Percentiles rank a stretch among this genome's conserved stretches.
Conservation (phyloP, 1,140 invertebrate genomes). For the Aphidius gifuensis region DNA sequence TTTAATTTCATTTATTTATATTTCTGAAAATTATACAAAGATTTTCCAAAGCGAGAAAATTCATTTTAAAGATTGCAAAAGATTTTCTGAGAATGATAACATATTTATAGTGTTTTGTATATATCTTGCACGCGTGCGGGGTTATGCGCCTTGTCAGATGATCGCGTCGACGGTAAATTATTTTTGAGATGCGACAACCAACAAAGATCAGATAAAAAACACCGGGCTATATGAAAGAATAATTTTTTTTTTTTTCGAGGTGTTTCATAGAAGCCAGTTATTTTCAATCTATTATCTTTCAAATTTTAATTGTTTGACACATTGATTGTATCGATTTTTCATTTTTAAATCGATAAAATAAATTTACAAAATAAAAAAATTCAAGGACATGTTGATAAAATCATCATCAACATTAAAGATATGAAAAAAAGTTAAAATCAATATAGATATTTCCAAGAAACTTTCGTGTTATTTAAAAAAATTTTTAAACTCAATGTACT, state of each 20-base stretch:
- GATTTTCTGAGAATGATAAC: constrained; percentile 26
- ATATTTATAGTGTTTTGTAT: not conserved
- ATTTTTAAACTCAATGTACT: too few species aligned
- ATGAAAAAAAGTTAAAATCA: too few species aligned
- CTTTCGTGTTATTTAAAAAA: too few species aligned
- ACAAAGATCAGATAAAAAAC: constrained; percentile 39
- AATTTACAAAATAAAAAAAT: too few species aligned
- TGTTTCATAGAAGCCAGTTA: not conserved
- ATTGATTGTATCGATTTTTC: not conserved
- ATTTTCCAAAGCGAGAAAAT: constrained; percentile 21
- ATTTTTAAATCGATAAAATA: too few species aligned
- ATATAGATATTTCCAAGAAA: too few species aligned
- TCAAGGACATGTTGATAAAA: too few species aligned
- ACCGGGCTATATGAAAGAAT: too few species aligned
- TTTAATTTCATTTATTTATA: not conserved
- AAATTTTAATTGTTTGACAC: constrained; percentile 12
- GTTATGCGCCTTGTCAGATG: constrained; percentile 1
- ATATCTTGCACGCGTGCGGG: constrained; percentile 20
- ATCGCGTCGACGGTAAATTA: constrained; percentile 46
- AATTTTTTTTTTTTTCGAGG: too few species aligned
- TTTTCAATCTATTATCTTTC: not conserved
- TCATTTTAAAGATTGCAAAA: constrained; percentile 16
- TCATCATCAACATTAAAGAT: too few species aligned
- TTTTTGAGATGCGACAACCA: constrained; percentile 44
- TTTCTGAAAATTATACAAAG: not conserved